Evolutionary conservation across 2,888 invertebrate species (phyloP), one percentile per base, ranked within the genome.

Genomic region (Drosophila borborema): DNA sequence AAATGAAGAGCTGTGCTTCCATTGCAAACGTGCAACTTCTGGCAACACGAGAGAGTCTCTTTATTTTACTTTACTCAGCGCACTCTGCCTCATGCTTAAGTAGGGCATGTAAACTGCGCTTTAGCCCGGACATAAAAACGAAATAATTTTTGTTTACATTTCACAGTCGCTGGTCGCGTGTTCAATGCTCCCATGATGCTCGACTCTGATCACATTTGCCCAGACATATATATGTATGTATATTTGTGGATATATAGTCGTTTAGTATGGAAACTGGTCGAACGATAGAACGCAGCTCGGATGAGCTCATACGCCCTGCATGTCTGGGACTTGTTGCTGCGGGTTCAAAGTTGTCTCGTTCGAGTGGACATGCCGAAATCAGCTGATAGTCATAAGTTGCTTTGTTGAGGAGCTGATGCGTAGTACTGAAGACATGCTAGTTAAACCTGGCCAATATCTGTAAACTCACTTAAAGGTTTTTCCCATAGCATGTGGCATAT

Each of bases 121-220:
- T 82, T 60, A 72, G 71, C 45, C 76, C 69, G 71, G 71, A 76
- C 59, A 64, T 63, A 54, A 23, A 77, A 75, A 59, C 55, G n/a
- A 63, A 65, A 51, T 59, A 63, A 65, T 54, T 68, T 72, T 62
- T 83, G 64, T 88, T 76, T 80, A 74, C 71, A 76, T 69, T 86
- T 75, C 71, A 61, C 90, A 82, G 86, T 70, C 80, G 61, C 41
- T 68, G 69, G 82, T 76, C 81, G 85, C 88, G 89, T 86, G 90
- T 79, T 81, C 68, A 70, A 72, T 82, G 74, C 64, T 72, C 67
- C 74, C 64, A 18, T 59, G 77, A 46, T 51, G 46, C 67, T 45
- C 14, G 40, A 8, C 70, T 62, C 59, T 63, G 63, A 65, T 65
- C 74, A 45, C 46, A 58, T 54, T 36, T 61, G 55, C 40, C 49